Evolutionary conservation across 2,888 invertebrate genomes (phyloP).

Genomic region (Sussaba pulchella): DNA sequence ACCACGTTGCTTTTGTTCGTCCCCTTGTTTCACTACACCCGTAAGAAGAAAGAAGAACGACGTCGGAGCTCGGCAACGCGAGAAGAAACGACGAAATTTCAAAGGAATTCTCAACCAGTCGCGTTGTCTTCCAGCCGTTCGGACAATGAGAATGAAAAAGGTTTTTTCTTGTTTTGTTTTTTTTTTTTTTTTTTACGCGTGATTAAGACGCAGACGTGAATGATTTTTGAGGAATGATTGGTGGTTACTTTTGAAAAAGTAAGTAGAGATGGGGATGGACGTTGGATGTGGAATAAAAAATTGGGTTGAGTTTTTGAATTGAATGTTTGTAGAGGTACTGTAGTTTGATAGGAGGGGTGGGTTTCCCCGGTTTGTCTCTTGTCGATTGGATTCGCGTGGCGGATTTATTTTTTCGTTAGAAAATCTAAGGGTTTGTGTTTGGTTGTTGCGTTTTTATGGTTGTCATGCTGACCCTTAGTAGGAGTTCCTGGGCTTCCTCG

Average conservation of each 20-base stretch:
- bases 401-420: too few relatives aligned
- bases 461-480: too few relatives aligned
- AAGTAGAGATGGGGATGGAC: not conserved
- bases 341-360: too few relatives aligned
- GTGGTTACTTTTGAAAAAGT: not conserved
- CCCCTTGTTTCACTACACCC: slow-evolving; percentile 20
- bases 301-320: too few relatives aligned
- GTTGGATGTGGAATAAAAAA: too few relatives aligned
- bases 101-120: slow-evolving; percentile 10
- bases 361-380: too few relatives aligned
- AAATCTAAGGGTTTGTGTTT: too few relatives aligned
- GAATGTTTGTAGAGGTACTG: too few relatives aligned
- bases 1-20: slow-evolving; percentile 48
- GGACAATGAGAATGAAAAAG: not conserved
- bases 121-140: not conserved
- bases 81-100: slow-evolving; percentile 2
- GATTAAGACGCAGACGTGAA: not conserved
- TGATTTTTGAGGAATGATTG: not conserved
- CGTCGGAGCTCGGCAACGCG: not conserved
- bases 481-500: too few relatives aligned
- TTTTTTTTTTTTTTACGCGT: not conserved
- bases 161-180: too few relatives aligned
- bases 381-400: too few relatives aligned
- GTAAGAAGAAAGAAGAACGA: slow-evolving; percentile 4
- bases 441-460: too few relatives aligned